Base-by-base conservation (phyloP, 2,888 invertebrate genomes). In the Sphinx pinastri region DNA sequence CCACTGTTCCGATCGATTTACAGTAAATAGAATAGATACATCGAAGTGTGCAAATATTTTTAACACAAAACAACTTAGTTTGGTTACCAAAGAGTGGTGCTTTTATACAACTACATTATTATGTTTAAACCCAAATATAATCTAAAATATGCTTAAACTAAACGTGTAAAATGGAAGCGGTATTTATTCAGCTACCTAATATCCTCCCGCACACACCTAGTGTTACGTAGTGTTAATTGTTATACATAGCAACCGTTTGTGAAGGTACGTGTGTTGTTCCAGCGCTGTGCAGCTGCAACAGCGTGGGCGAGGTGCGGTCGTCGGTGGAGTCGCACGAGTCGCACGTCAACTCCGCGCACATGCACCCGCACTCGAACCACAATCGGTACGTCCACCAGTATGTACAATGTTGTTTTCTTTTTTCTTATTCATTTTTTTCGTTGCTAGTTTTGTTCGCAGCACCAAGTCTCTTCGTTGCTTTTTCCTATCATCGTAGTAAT, bases 221-320 rank as follows among this genome's bases (percentile, higher is more conserved):
- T 25, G 25, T 25, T 25, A 25, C 25, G n/a, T n/a, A n/a, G n/a
- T n/a, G n/a, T n/a, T n/a, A n/a, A n/a, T n/a, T n/a, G n/a, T n/a
- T 0, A 38, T 38, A 2, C 38, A 38, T 5, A 38, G 38, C 5
- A 0, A 7, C 38, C 38, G 38, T 38, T 38, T 5, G 38, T 38
- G 38, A 38, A 38, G 38, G 19, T 55, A 54, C 16, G 59, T 63
- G 25, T 68, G 5, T 11, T 31, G 14, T 78, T 85, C 73, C 92
- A 93, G 95, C 94, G 79, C 86, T 93, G 70, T 93, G 92, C 80
- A 92, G 87, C 79, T 92, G 93, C 77, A 90, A 85, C 78, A 89
- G 86, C 71, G 85, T 81, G 14, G 82, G 76, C 68, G 92, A 91
- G 72, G 74, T 89, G 81, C 90, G 93, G 70, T 80, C 89, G 31